Conservation (phyloP, 2,888 invertebrate species). For the Gymnocheta viridis region DNA sequence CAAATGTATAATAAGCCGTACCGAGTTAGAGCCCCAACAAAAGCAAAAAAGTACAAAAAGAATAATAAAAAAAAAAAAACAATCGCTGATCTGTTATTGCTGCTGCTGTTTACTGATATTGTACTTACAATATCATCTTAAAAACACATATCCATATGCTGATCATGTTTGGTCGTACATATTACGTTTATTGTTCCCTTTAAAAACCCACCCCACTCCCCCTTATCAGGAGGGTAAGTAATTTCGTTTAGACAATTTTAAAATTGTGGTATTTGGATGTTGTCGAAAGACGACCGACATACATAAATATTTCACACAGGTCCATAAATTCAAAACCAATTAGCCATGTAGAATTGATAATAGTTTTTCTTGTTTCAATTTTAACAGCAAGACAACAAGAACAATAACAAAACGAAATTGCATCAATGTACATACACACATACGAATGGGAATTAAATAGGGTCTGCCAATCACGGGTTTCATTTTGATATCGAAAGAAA, state of each 20-base stretch:
- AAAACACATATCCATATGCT: conserved; percentile 59
- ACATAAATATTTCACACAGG: conserved; percentile 81
- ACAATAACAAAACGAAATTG: conserved; percentile 1
- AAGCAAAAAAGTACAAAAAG: not conserved
- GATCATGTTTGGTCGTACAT: conserved; percentile 59
- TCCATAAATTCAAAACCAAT: conserved; percentile 81
- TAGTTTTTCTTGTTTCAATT: conserved; percentile 71
- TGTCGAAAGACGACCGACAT: conserved; percentile 67
- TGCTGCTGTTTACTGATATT: conserved; percentile 60
- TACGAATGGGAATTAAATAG: not conserved
- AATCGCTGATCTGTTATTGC: conserved; percentile 59
- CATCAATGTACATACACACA: not conserved
- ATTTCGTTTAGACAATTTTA: conserved; percentile 59
- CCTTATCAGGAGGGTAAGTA: conserved; percentile 10
- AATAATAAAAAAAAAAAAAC: conserved; percentile 28
- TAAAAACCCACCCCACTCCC: not conserved
- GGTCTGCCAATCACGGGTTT: no score
- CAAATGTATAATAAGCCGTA: not conserved
- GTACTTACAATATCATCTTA: conserved; percentile 57
- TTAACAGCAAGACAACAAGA: conserved; percentile 3
- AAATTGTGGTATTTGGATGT: conserved; percentile 62
- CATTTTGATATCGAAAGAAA: no score
- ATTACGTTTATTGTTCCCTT: conserved; percentile 31
- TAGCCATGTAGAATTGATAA: conserved; percentile 81
- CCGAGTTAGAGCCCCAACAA: conserved; percentile 31